These are phyloP conservation scores for Melanostoma mellinum DNA, from an alignment of 2,888 invertebrate species.

Conservation along the genomic window DNA sequence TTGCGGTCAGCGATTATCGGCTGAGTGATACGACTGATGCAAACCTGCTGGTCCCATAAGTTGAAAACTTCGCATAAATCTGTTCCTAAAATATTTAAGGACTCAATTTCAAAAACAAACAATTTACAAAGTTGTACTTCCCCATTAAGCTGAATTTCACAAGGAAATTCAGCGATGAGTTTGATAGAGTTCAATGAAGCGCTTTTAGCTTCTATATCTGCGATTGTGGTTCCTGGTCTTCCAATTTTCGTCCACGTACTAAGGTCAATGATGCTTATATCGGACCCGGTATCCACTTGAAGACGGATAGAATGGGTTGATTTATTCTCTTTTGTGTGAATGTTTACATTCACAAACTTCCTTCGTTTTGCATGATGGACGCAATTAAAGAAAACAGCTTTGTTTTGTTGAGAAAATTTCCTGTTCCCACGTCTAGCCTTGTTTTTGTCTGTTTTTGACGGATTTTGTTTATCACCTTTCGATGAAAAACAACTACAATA, in stretches of 20 bases:
- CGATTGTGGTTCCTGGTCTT: no score
- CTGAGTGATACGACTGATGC: not conserved
- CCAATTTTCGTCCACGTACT: no score
- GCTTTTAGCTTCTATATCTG: no score
- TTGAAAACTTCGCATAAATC: constrained; percentile 50
- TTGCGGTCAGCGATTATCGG: not conserved
- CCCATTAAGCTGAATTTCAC: constrained; percentile 21
- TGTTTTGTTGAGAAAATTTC: not conserved
- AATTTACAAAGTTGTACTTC: constrained; percentile 2
- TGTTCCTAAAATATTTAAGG: constrained; percentile 50
- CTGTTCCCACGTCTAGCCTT: not conserved
- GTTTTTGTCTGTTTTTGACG: not conserved
- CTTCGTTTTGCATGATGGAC: not conserved
- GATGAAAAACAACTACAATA: constrained; percentile 18
- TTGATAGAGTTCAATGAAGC: not conserved
- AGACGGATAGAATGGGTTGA: no score
- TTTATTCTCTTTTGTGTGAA: no score
- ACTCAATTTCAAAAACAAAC: constrained; percentile 25
- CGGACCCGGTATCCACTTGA: no score
- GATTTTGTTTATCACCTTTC: constrained; percentile 3
- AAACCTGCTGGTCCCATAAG: constrained; percentile 38
- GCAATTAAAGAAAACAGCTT: constrained; percentile 3
- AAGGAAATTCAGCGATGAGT: constrained; percentile 1
- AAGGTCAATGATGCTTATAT: no score
- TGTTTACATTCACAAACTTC: no score